phyloP scores from a whole-genome alignment of 2,888 invertebrate genomes.

The Keiferia lycopersicella region DNA sequence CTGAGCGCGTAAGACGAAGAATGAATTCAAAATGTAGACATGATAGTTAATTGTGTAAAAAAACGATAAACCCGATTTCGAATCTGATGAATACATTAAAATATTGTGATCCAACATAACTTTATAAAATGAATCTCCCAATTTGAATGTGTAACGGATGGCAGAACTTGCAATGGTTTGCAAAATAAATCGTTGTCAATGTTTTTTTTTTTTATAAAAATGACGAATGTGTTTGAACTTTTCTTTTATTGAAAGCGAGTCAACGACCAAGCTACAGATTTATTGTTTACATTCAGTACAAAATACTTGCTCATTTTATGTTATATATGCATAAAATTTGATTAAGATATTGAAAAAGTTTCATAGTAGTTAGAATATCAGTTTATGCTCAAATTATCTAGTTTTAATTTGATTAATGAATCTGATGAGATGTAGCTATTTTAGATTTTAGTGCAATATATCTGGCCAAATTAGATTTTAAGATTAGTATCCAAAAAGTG shows the following conservation, averaged over 20 bases:
- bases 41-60: neutral
- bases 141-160: slow-evolving; percentile 9
- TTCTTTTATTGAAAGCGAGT: neutral
- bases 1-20: neutral
- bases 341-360: neutral
- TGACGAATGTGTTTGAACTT: neutral
- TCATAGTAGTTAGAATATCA: neutral
- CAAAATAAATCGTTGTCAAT: neutral
- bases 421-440: slow-evolving; percentile 38
- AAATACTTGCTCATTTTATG: neutral
- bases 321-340: neutral
- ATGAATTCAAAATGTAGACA: too few relatives aligned
- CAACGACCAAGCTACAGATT: neutral
- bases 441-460: slow-evolving; percentile 60
- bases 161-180: neutral
- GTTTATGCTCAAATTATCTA: neutral
- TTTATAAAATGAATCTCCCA: neutral
- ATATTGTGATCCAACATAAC: neutral
- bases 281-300: neutral
- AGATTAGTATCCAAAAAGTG: slow-evolving; percentile 28
- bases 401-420: slow-evolving; percentile 2
- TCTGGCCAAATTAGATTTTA: slow-evolving; percentile 57
- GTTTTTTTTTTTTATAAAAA: neutral
- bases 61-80: neutral
- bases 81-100: neutral